Base-by-base conservation (phyloP, 2,888 invertebrate species). In the Volucella bombylans region DNA sequence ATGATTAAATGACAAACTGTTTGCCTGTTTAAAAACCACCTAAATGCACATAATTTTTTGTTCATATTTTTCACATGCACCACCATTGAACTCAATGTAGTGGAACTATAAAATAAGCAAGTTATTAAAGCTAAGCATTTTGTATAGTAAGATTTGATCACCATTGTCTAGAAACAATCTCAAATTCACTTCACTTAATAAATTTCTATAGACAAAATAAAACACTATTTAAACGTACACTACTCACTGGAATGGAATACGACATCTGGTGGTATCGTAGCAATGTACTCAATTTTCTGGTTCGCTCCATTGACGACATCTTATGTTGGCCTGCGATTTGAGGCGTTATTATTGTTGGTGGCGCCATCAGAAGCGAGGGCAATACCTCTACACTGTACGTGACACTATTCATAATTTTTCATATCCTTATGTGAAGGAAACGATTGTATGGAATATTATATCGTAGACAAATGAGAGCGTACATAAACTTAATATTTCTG, bases 281-380 rank as follows among this genome's bases (percentile, higher is more conserved):
- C 43, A 91, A 86, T 47, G 87, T 88, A 68, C 90, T 90, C 1
- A 91, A 87, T 31, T 89, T 90, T 45, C 91, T 88, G 12, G 90
- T 91, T 12, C 90, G 88, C 74, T 91, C 91, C 10, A 89, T 87
- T 1, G 89, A 88, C 41, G 90, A 88, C 45, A 89, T 88, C 69
- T 80, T 82, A 15, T 82, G 61, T 10, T 72, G 86, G 18, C 52
- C 57, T 10, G 55, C 74, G 49, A 76, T 67, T 11, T 59, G 76
- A 50, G 72, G 54, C 10, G 73, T 62, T 55, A 57, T 64, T 12
- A 41, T 15, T 45, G 39, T 68, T 12, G 54, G 2, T 78, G 74
- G 73, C 69, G 85, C 68, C 78, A 81, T 49, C 14, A 50, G 49
- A 76, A 49, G 43, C 59, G 4, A 45, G 39, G 41, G 41, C 50